Percentiles rank a stretch among this genome's conserved stretches.
phyloP scores from a whole-genome alignment of 1,140 invertebrate genomes.

The Cydia strobilella region DNA sequence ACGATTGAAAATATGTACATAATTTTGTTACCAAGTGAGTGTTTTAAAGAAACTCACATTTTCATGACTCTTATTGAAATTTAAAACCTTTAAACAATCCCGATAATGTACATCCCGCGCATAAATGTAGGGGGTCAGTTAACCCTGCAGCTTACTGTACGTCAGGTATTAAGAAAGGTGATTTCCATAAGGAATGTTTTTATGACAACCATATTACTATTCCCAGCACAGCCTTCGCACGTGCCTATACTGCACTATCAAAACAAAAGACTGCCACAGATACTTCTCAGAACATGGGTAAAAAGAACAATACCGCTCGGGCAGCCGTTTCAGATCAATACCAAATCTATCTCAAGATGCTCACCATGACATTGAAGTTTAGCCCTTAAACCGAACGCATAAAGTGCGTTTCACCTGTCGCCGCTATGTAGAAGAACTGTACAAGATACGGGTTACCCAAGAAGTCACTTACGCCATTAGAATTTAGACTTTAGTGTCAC shows the following conservation, averaged over 20 bases:
- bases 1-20: too few relatives aligned
- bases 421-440: background rate
- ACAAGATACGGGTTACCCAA: conserved; percentile 1
- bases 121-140: too few relatives aligned
- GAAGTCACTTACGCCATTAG: background rate
- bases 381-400: background rate
- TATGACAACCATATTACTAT: conserved; percentile 17
- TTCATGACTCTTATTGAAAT: background rate
- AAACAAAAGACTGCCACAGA: conserved; percentile 58
- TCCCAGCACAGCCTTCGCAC: conserved; percentile 34
- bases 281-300: conserved; percentile 51
- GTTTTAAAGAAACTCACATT: background rate
- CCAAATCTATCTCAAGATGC: conserved; percentile 21
- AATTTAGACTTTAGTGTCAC: background rate
- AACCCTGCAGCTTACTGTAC: background rate
- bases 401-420: background rate
- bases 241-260: conserved; percentile 36
- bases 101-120: background rate
- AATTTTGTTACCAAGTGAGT: background rate
- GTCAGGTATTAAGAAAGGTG: conserved; percentile 1
- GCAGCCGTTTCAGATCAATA: conserved; percentile 52
- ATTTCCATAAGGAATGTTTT: conserved; percentile 27
- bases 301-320: conserved; percentile 49
- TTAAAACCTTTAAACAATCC: background rate
- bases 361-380: background rate